Evolutionary conservation across 2,113 vertebrate genomes (phyloP).

Genomic region (Rostratula benghalensis): DNA sequence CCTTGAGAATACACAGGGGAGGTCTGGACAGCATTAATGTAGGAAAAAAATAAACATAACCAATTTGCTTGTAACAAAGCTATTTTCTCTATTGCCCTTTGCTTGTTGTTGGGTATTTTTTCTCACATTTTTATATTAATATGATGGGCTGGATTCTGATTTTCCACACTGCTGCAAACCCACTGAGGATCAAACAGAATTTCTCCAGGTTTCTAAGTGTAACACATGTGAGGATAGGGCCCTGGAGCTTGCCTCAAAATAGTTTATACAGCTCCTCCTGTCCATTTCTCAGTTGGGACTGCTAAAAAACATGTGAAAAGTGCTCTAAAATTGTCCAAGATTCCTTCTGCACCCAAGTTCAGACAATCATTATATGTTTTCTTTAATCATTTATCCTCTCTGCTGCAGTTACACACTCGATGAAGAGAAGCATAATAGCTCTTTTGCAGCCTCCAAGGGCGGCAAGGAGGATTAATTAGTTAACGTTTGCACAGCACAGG

Average conservation of each 20-base stretch:
- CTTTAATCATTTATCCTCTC: slow-evolving; percentile 19
- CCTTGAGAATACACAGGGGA: slow-evolving; percentile 49
- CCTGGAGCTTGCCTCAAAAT: not conserved
- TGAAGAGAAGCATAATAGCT: slow-evolving; percentile 1
- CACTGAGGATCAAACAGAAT: not conserved
- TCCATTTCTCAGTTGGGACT: not conserved
- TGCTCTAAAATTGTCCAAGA: not conserved
- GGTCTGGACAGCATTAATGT: slow-evolving; percentile 31
- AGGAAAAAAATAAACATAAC: slow-evolving; percentile 30
- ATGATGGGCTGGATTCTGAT: not conserved
- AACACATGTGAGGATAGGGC: not conserved
- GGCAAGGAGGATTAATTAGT: slow-evolving; percentile 53
- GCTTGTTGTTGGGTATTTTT: slow-evolving; percentile 4
- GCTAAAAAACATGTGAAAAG: not conserved
- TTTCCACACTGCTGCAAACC: not conserved
- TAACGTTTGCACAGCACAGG: slow-evolving; percentile 39
- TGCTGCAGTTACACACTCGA: not conserved
- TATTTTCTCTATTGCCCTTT: slow-evolving; percentile 19
- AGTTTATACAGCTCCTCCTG: not conserved
- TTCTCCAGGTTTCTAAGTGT: not conserved
- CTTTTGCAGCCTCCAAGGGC: not conserved
- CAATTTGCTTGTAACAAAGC: slow-evolving; percentile 49
- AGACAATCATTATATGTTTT: not conserved
- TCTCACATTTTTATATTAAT: slow-evolving; percentile 2
- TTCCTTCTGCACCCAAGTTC: not conserved